Evolutionary conservation across 2,113 vertebrate species (phyloP), one percentile per base, ranked within the genome.

Genomic region (Phylloscopus trochilus): DNA sequence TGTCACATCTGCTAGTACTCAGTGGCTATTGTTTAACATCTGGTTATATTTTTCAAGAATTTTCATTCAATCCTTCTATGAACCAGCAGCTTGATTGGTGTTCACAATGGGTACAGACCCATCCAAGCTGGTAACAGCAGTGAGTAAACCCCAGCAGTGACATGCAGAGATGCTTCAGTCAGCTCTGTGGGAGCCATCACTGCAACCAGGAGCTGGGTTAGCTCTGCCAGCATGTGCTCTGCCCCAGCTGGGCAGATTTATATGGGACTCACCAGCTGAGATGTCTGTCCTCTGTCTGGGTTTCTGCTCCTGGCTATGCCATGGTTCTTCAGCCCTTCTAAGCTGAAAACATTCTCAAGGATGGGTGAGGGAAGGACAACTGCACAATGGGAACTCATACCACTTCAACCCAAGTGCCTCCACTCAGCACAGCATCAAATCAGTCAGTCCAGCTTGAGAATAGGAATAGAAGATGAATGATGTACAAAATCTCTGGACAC

Each of bases 1-100:
- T 53, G 58, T 75, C 87, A 85, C 94, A 95, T 95, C 93, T 96
- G 95, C 60, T 87, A 73, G 41, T 51, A 66, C 46, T 95, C 81
- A 79, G 70, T 60, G 58, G 73, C 70, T 82, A 93, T 95, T 95
- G 93, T 92, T 91, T 53, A 73, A 73, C 28, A 39, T 83, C 41
- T 53, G 74, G 44, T 66, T 85, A 20, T 44, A 15, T 47, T 93
- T 93, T 88, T 94, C 75, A 62, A 56, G 62, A 66, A 44, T 79
- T 87, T 89, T 87, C 30, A 51, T 82, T 82, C 84, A 92, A 18
- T 87, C 53, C 58, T 91, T 37, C 80, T 30, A 18, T 5, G 20
- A 88, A 39, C 14, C 72, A 86, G 85, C 0, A 0, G 59, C 77
- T 74, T 80, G 63, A 49, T 35, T 83, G 53, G 20, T 43, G 72